Evolutionary conservation across 1,140 invertebrate genomes (phyloP).

Genomic region (Drosophila erecta): DNA sequence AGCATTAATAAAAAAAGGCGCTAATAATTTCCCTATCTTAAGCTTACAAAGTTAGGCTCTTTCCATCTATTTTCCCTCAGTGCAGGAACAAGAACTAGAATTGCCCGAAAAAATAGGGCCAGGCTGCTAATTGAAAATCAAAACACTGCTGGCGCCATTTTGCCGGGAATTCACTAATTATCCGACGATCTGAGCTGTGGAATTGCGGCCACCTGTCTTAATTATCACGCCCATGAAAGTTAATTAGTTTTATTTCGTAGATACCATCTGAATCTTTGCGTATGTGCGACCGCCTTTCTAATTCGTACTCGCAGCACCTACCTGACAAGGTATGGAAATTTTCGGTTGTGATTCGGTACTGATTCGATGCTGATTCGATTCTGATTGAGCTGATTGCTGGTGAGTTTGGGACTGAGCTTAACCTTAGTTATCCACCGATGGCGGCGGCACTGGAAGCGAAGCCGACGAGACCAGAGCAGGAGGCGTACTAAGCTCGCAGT

Average conservation of each 20-base stretch:
- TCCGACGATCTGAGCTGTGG: conserved; percentile 28
- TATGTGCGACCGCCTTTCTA: conserved; percentile 59
- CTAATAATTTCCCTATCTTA: no score
- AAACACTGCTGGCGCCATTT: conserved; percentile 48
- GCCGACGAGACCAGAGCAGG: conserved; percentile 63
- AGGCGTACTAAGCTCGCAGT: conserved; percentile 67
- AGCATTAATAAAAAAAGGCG: not conserved
- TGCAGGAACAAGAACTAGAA: conserved; percentile 6
- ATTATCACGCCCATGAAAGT: conserved; percentile 54
- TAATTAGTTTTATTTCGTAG: conserved; percentile 38
- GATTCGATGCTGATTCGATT: conserved; percentile 12
- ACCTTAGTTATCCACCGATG: conserved; percentile 57
- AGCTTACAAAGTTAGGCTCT: no score
- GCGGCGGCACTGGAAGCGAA: conserved; percentile 28
- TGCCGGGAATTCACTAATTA: conserved; percentile 36
- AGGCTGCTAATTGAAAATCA: conserved; percentile 55
- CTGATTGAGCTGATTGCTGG: conserved; percentile 10
- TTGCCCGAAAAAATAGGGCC: not conserved
- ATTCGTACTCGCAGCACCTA: conserved; percentile 60
- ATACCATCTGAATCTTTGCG: conserved; percentile 24
- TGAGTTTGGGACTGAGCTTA: conserved; percentile 36
- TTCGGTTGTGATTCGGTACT: conserved; percentile 27
- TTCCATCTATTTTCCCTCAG: not conserved
- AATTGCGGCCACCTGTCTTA: conserved; percentile 50
- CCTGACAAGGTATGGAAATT: conserved; percentile 64